These are phyloP conservation scores for Sycophila texana DNA, from an alignment of 2,888 invertebrate species.

Conservation along the genomic window DNA sequence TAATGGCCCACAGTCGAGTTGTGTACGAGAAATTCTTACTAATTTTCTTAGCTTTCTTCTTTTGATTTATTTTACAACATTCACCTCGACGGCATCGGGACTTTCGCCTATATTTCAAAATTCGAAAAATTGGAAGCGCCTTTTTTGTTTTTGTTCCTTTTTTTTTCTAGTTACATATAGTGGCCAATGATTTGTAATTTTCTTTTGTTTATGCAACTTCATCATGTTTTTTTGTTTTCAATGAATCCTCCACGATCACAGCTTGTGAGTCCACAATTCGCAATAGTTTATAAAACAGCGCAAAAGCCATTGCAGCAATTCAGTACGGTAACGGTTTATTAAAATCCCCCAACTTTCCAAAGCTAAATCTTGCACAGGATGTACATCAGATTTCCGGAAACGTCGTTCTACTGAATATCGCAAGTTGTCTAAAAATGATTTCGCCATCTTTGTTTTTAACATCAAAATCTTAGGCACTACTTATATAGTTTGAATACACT, in stretches of 20 bases:
- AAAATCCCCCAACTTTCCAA: conserved; percentile 1
- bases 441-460: conserved; percentile 16
- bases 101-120: conserved; percentile 31
- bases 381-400: conserved; percentile 4
- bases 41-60: conserved; percentile 13
- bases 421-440: conserved; percentile 4
- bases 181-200: conserved; percentile 48
- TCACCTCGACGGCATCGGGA: conserved; percentile 32
- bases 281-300: conserved; percentile 42
- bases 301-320: conserved; percentile 48
- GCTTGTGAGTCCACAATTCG: conserved; percentile 45
- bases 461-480: conserved; percentile 58
- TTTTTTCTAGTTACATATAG: conserved; percentile 12
- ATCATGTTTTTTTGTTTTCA: conserved; percentile 8
- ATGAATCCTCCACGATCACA: conserved; percentile 54
- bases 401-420: conserved; percentile 36
- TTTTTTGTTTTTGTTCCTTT: not conserved
- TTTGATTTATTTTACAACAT: conserved; percentile 38
- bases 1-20: no score
- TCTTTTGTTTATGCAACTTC: not conserved
- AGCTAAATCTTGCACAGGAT: conserved; percentile 29
- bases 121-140: conserved; percentile 54
- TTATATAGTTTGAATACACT: conserved; percentile 20
- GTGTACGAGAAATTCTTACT: conserved; percentile 29
- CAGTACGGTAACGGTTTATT: conserved; percentile 49